phyloP scores from a whole-genome alignment of 2,888 invertebrate species.

The Ectemnius lituratus region DNA sequence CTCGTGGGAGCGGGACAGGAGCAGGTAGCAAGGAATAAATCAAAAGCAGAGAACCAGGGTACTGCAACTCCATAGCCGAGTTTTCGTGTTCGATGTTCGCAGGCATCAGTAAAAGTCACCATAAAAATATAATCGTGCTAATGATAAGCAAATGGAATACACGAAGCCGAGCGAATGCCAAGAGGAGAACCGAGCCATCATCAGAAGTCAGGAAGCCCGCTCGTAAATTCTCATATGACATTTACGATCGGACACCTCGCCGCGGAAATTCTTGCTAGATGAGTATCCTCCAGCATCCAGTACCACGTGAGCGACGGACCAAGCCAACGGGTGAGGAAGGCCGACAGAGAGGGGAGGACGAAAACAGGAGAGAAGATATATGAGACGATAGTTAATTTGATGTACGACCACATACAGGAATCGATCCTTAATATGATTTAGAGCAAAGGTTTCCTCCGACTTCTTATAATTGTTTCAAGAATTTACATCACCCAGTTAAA shows the following conservation, averaged over 20 bases:
- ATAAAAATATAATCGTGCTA: constrained; percentile 58
- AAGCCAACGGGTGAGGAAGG: too few relatives aligned
- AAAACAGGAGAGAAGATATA: constrained; percentile 40
- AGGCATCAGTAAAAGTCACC: constrained; percentile 46
- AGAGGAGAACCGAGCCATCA: constrained; percentile 50
- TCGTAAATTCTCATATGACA: constrained; percentile 74
- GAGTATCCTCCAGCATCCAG: constrained; percentile 56
- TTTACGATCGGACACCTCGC: constrained; percentile 71
- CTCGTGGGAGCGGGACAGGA: constrained; percentile 6
- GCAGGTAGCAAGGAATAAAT: constrained; percentile 46
- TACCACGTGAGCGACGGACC: too few relatives aligned
- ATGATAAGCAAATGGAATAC: constrained; percentile 59
- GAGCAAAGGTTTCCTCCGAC: neutral
- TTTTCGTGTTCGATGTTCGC: constrained; percentile 33
- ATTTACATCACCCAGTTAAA: constrained; percentile 17
- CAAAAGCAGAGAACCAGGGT: constrained; percentile 20
- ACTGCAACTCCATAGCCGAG: neutral
- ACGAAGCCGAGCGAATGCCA: constrained; percentile 35
- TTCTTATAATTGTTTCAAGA: constrained; percentile 32
- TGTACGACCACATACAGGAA: constrained; percentile 21
- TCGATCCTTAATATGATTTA: constrained; percentile 49
- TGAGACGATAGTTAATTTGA: constrained; percentile 51
- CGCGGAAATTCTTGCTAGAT: constrained; percentile 66
- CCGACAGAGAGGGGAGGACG: too few relatives aligned
- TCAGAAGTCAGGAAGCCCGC: constrained; percentile 74